These are phyloP conservation scores for Noctua fimbriata DNA, from an alignment of 2,888 invertebrate genomes.

Conservation along the genomic window DNA sequence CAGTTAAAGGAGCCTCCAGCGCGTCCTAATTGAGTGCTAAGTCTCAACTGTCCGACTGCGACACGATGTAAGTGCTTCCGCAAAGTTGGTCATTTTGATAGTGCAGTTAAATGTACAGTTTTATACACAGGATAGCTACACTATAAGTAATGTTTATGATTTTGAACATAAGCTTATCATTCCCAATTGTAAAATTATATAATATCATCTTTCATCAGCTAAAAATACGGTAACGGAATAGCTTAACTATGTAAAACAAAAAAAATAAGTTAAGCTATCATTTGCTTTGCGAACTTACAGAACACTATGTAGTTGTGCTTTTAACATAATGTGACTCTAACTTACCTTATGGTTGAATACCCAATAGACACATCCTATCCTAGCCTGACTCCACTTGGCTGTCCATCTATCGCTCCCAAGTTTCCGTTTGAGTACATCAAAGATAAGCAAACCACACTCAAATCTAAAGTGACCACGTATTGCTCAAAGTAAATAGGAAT, in stretches of 20 bases:
- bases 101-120: no score
- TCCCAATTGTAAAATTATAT: neutral
- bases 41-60: neutral
- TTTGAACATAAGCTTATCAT: neutral
- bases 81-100: no score
- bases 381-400: neutral
- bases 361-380: neutral
- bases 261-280: neutral
- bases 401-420: neutral
- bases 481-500: slow-evolving; percentile 23
- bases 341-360: neutral
- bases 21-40: neutral
- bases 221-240: neutral
- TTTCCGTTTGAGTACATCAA: neutral
- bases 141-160: neutral
- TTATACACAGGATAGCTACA: no score
- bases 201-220: neutral
- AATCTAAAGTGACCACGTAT: slow-evolving; percentile 16
- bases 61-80: neutral
- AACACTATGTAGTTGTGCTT: neutral
- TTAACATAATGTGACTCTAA: neutral
- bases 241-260: neutral
- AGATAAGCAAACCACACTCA: neutral
- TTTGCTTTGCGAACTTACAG: neutral
- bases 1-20: neutral